phyloP scores from a whole-genome alignment of 2,113 vertebrate genomes.

The Vulpes ferrilata region DNA sequence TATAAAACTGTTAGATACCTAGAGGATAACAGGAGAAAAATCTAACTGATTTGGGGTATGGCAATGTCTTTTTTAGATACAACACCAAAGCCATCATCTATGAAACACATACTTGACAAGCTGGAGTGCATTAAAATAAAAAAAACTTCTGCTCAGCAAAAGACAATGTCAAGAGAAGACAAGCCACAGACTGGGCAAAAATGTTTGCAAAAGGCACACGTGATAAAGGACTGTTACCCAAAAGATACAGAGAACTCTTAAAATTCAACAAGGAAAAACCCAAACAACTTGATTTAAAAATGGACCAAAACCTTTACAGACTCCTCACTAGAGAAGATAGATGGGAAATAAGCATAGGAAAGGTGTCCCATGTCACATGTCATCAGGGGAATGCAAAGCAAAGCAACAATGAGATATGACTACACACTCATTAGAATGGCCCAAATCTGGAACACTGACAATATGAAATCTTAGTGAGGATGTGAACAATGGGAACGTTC shows the following conservation, averaged over 20 bases:
- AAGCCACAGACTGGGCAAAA: not conserved
- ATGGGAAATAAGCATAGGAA: not conserved
- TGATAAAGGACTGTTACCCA: not conserved
- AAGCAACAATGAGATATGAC: not conserved
- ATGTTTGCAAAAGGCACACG: not conserved
- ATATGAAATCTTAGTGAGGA: not conserved
- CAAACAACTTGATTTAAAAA: not conserved
- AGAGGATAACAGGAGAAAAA: not conserved
- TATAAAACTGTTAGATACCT: not conserved
- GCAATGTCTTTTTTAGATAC: not conserved
- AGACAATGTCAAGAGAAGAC: not conserved
- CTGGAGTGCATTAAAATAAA: not conserved
- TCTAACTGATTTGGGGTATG: not conserved
- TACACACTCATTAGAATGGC: not conserved
- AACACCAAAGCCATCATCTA: not conserved
- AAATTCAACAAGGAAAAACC: not conserved
- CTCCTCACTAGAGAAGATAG: not conserved
- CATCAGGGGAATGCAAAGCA: not conserved
- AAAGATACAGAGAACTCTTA: slow-evolving; percentile 15
- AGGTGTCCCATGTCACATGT: not conserved
- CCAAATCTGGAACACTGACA: not conserved
- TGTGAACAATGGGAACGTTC: not conserved
- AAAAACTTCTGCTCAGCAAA: not conserved
- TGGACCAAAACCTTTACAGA: not conserved
- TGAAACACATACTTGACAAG: not conserved